Conservation (phyloP, 2,888 invertebrate species). For the Oscheius sp. region DNA sequence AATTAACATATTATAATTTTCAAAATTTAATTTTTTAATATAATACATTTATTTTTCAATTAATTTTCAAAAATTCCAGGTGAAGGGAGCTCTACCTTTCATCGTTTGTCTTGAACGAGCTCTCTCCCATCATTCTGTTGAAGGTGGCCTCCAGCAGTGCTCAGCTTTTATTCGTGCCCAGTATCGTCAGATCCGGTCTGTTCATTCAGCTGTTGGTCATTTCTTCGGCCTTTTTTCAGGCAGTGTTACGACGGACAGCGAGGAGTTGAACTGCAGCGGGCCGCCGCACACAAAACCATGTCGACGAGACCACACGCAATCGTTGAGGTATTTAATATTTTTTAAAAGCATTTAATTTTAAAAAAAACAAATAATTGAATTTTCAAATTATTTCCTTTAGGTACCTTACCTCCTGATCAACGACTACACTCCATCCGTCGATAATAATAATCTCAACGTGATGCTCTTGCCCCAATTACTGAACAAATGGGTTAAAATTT, state of each 20-base stretch:
- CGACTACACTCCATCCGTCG: conserved; percentile 67
- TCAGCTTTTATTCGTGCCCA: conserved; percentile 63
- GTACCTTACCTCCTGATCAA: conserved; percentile 69
- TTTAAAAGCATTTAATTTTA: background rate
- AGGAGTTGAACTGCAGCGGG: conserved; percentile 64
- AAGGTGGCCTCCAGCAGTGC: conserved; percentile 63
- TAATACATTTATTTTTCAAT: background rate
- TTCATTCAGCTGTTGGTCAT: conserved; percentile 9
- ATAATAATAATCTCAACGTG: conserved; percentile 66
- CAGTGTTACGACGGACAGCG: conserved; percentile 65
- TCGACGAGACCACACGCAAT: conserved; percentile 64
- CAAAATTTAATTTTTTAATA: too few species aligned
- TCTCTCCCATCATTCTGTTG: conserved; percentile 54
- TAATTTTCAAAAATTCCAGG: conserved; percentile 36
- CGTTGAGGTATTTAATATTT: conserved; percentile 47
- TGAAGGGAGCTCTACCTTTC: conserved; percentile 62
- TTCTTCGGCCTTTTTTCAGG: conserved; percentile 38
- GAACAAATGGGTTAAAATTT: conserved; percentile 62
- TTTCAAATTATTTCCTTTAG: conserved; percentile 28
- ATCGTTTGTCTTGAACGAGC: conserved; percentile 60
- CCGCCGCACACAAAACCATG: conserved; percentile 68
- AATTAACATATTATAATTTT: too few species aligned
- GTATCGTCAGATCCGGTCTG: conserved; percentile 64
- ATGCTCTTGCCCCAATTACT: conserved; percentile 62
- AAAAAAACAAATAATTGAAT: background rate